Evolutionary conservation across 2,797 vertebrate species (phyloP).

Genomic region (Sitta carolinensis): DNA sequence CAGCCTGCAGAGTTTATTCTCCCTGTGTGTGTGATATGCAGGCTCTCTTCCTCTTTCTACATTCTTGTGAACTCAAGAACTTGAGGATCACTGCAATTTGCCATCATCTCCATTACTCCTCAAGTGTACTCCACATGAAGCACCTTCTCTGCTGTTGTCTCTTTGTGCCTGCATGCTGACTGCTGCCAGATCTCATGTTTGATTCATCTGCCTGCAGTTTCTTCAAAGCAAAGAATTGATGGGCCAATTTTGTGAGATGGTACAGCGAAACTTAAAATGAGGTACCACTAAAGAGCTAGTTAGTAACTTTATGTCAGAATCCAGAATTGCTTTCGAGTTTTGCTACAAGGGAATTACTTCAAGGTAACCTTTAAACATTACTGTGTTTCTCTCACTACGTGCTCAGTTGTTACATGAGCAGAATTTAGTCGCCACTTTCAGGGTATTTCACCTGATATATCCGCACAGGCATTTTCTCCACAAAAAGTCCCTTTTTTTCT

Average conservation of each 20-base stretch:
- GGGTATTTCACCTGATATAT: slow-evolving; percentile 89
- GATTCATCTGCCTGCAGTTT: background rate
- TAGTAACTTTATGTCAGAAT: background rate
- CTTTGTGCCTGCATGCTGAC: background rate
- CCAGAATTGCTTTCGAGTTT: background rate
- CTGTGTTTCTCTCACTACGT: background rate
- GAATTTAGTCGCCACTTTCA: background rate
- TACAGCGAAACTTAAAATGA: background rate
- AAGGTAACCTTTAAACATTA: background rate
- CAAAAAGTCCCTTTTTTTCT: slow-evolving; percentile 97
- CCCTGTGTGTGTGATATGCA: background rate
- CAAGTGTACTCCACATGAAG: background rate
- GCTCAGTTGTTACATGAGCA: background rate
- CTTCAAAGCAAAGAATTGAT: background rate
- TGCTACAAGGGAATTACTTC: background rate
- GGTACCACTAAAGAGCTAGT: background rate
- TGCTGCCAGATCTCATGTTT: background rate
- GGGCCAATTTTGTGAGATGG: background rate
- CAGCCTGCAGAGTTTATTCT: background rate
- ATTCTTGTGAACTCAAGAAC: background rate
- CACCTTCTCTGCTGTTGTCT: background rate
- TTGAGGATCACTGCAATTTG: background rate
- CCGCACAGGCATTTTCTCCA: slow-evolving; percentile 96
- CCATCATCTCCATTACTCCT: background rate
- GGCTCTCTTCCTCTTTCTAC: background rate